phyloP scores from a whole-genome alignment of 2,797 vertebrate species.

The Parambassis ranga region DNA sequence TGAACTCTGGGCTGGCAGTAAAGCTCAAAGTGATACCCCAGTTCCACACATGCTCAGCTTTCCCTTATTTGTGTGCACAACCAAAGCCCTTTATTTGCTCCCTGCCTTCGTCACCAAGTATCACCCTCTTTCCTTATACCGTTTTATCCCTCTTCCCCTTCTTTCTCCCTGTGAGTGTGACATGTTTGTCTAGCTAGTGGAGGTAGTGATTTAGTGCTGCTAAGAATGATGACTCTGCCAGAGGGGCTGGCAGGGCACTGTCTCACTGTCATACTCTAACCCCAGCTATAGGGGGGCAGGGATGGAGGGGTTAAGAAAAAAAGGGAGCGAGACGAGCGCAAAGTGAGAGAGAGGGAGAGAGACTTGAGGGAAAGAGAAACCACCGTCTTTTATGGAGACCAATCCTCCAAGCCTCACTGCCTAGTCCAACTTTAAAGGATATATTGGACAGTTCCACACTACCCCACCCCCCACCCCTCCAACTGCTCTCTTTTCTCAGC shows the following conservation, averaged over 20 bases:
- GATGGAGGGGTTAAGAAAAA: constrained; percentile 25
- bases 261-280: constrained; percentile 79
- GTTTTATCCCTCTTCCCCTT: constrained; percentile 34
- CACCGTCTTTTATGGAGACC: constrained; percentile 77
- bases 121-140: constrained; percentile 27
- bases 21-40: constrained; percentile 57
- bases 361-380: constrained; percentile 70
- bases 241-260: constrained; percentile 79
- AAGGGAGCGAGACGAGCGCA: constrained; percentile 1
- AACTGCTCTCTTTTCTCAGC: constrained; percentile 59
- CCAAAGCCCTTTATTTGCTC: constrained; percentile 32
- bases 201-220: constrained; percentile 82
- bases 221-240: constrained; percentile 84
- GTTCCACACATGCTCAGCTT: constrained; percentile 47
- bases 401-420: constrained; percentile 74
- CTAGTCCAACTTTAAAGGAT: constrained; percentile 76
- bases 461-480: constrained; percentile 56
- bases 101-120: constrained; percentile 34
- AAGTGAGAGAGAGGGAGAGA: constrained; percentile 32
- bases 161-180: constrained; percentile 63
- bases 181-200: constrained; percentile 81
- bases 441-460: constrained; percentile 75
- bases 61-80: constrained; percentile 19
- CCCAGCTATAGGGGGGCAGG: constrained; percentile 45
- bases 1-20: constrained; percentile 62